Base-by-base conservation (phyloP, 2,113 vertebrate species). In the Brachyhypopomus gauderio region DNA sequence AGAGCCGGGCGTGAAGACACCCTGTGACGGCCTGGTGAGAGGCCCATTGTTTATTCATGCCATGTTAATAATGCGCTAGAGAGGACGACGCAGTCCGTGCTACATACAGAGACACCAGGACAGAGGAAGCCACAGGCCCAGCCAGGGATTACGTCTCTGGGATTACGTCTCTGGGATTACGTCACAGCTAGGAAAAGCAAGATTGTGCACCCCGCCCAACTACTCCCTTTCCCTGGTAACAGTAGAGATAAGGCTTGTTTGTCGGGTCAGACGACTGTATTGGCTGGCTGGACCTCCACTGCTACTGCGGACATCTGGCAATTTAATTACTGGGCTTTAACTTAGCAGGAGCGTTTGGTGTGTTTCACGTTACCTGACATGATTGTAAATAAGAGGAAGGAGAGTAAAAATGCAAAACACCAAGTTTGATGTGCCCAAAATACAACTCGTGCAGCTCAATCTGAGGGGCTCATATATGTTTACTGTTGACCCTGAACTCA, bases 1-100 rank as follows among this genome's bases (percentile, higher is more conserved):
- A 2, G 67, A 70, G 59, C 56, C 69, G 70, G n/a, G 19, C 22
- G 30, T 52, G 27, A 60, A 20, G 38, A 17, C n/a, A 17, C 19
- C 14, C 58, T 22, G 74, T 14, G 74, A 69, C 85, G 63, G 77
- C 67, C 73, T 76, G 77, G 34, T 7, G 22, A 81, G 78, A 75
- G 75, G 5, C 72, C 58, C 48, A 70, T 79, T 67, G 72, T 82
- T 86, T 80, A 84, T 86, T 80, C 71, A 78, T 77, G 30, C 70
- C 20, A 38, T 59, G 79, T 77, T 84, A 77, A 84, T 83, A 83
- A 77, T 74, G 72, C 62, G 72, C 78, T 72, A 69, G 75, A 81
- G 55, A 85, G 62, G 14, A 75, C 45, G 38, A 55, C 34, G 67
- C 69, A 48, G 62, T 27, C 20, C 81, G 75, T 78, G 84, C 85